Base-by-base conservation (phyloP, 2,113 vertebrate species). In the Oryzias javanicus region DNA sequence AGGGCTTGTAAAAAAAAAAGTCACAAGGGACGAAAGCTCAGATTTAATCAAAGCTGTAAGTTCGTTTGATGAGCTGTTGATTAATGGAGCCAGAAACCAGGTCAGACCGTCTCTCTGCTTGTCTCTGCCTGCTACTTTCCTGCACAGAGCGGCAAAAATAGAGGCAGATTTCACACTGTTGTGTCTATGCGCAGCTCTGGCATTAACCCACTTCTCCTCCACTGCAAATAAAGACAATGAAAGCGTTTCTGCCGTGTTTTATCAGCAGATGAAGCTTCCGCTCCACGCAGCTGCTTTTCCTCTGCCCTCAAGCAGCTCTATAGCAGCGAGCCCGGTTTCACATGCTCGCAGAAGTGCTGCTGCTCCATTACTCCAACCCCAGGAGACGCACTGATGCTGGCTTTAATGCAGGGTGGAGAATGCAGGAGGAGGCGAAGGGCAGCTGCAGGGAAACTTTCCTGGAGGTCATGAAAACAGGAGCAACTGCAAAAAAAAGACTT, bases 51-150 rank as follows among this genome's bases (percentile, higher is more conserved):
- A 68, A 86, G 74, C 76, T 62, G 67, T 53, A 67, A 76, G 42
- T 79, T 68, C 18, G 40, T 67, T 68, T 74, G 74, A 73, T 72
- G 80, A 88, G 76, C 61, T 67, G 78, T 70, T 85, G 80, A 85
- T 85, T 79, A 87, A 87, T 76, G 73, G 65, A 80, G 81, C 69
- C 76, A 67, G 73, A 80, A 83, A 83, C 63, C 72, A 82, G 85
- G 82, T 86, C 87, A 86, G 51, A 65, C 60, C 4, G 50, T 76
- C 66, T 67, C 27, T 59, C 47, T 55, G 14, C 40, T 29, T 52
- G 55, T 57, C 45, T 49, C 55, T 29, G 58, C 48, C 55, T 70
- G 52, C 17, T 58, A 0, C 19, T 19, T 4, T 20, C 35, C 55
- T 67, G 67, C 61, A 70, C 64, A 42, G 42, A 48, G 67, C 61